Evolutionary conservation across 30 jellyfish, hydroid and myxozoan species (phyloP).

Genomic region (Chironex yamaguchii): DNA sequence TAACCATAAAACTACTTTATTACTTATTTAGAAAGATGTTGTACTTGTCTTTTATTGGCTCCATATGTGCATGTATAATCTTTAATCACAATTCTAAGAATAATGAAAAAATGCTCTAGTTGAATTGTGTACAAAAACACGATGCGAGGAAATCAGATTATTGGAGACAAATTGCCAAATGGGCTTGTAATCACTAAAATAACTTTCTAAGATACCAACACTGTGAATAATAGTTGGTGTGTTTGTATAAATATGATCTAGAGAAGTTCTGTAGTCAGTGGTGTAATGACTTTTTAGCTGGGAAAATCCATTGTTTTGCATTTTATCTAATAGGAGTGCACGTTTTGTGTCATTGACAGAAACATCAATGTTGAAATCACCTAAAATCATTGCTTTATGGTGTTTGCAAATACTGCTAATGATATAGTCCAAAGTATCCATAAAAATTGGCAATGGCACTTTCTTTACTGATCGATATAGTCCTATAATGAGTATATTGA

Average conservation of each 20-base stretch:
- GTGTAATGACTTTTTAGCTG: constrained; percentile 1
- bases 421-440: constrained; percentile 2
- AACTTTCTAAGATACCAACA: constrained; percentile 21
- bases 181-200: constrained; percentile 33
- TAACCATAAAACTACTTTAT: too few species aligned
- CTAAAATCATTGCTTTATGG: neutral
- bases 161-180: too few species aligned
- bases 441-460: neutral
- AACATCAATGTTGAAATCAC: constrained; percentile 38
- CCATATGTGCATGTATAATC: too few species aligned
- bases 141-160: too few species aligned
- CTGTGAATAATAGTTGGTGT: neutral
- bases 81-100: too few species aligned
- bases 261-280: neutral
- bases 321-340: neutral
- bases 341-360: neutral
- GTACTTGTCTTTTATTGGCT: too few species aligned
- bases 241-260: constrained; percentile 17
- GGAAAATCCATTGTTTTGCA: neutral
- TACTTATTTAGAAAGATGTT: too few species aligned
- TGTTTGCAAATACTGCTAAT: neutral
- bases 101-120: too few species aligned
- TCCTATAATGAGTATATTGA: neutral
- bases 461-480: neutral
- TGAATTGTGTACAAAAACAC: too few species aligned